Conservation (phyloP, 2,113 vertebrate species). For the Recurvirostra avosetta region DNA sequence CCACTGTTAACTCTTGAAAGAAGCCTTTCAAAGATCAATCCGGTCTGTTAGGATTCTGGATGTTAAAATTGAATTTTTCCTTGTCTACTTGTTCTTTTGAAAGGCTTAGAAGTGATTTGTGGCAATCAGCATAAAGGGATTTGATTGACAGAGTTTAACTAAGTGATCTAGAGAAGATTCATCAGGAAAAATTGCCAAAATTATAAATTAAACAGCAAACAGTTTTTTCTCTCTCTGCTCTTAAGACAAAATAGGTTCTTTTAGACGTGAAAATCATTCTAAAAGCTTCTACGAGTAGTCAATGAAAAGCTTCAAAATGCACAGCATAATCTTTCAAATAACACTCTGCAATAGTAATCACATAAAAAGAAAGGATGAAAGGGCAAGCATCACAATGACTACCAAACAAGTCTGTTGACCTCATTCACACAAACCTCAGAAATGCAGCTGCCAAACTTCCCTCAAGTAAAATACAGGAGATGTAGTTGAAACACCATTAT, state of each 20-base stretch:
- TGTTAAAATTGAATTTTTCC: not conserved
- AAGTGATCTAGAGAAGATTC: not conserved
- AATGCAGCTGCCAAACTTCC: not conserved
- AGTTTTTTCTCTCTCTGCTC: not conserved
- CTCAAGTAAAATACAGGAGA: not conserved
- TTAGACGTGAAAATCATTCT: not conserved
- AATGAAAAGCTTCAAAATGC: not conserved
- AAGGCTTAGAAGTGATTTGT: constrained; percentile 2
- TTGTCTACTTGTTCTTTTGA: constrained; percentile 4
- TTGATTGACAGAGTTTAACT: not conserved
- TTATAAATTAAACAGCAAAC: not conserved
- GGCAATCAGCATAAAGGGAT: not conserved
- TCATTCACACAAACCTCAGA: not conserved
- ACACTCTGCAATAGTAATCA: not conserved
- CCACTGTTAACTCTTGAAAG: constrained; percentile 12
- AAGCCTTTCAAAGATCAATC: constrained; percentile 33
- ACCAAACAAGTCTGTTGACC: not conserved
- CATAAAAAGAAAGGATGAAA: not conserved
- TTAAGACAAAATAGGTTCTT: not conserved
- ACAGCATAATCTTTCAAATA: not conserved
- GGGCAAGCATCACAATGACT: not conserved
- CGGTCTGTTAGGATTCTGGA: not conserved
- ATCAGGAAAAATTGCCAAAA: not conserved
- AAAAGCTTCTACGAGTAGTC: not conserved
- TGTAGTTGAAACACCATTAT: not conserved